Evolutionary conservation across 2,888 invertebrate species (phyloP), one percentile per base, ranked within the genome.

Genomic region (Hecatera dysodea): DNA sequence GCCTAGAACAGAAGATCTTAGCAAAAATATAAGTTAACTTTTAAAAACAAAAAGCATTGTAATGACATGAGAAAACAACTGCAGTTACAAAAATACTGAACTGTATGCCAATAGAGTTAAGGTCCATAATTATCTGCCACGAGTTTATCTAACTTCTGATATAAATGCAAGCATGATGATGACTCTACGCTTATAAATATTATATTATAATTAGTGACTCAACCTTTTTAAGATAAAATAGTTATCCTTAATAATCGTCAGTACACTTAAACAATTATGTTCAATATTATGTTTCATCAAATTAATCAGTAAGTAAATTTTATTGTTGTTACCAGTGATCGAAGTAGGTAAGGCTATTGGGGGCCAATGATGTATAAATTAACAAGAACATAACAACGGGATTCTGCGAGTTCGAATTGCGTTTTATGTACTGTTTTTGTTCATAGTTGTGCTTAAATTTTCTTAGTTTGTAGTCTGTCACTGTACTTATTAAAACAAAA

Each of bases 221-320:
- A 62, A 50, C 9, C 39, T 9, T 7, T 52, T 42, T 12, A 52
- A 53, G 44, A 74, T 62, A 75, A 74, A 33, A 22, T 22, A 60
- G 4, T 52, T 75, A 61, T 52, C 12, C 12, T 24, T 22, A 33
- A 61, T 39, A 59, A 52, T n/a, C 56, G 11, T 3, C 33, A n/a
- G 22, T 12, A 7, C 17, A 42, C 52, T 52, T 52, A 17, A 29
- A 22, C 69, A 33, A 53, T 36, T 53, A 53, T 46, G 39, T 4
- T 44, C 27, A 7, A 2, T 39, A 44, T 12, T 36, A 15, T 11
- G 12, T 17, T 2, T 46, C 4, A 2, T 29, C 4, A 44, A 33
- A 62, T 53, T 24, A 46, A 39, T 39, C 17, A 19, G 42, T 27
- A 27, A 7, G 36, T 4, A 52, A 57, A 8, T 50, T 12, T n/a